Evolutionary conservation across 2,888 invertebrate genomes (phyloP).

Genomic region (Aphidoletes aphidimyza): DNA sequence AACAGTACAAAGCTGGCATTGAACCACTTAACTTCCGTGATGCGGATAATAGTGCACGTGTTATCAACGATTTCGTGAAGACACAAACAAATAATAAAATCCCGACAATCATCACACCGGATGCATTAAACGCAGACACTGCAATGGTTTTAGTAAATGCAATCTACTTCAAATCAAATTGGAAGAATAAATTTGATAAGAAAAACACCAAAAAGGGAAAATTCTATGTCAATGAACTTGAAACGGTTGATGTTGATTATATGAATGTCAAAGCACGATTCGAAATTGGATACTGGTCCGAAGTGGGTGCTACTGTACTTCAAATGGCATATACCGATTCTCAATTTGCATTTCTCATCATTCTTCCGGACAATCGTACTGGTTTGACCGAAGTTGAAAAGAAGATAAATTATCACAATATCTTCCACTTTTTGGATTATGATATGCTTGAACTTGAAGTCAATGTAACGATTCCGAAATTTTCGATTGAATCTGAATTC

Average conservation of each 20-base stretch:
- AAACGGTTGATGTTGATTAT: conserved; percentile 72
- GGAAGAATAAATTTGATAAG: conserved; percentile 73
- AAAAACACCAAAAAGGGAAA: conserved; percentile 69
- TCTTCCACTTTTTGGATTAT: too few relatives aligned
- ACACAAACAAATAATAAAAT: conserved; percentile 80
- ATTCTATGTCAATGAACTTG: conserved; percentile 71
- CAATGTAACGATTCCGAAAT: conserved; percentile 75
- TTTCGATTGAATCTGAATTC: conserved; percentile 77
- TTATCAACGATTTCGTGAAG: conserved; percentile 80
- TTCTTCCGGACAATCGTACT: conserved; percentile 74
- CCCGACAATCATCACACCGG: conserved; percentile 73
- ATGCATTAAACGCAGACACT: conserved; percentile 68
- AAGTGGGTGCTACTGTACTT: conserved; percentile 69
- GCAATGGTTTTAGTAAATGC: conserved; percentile 79
- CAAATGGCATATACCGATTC: conserved; percentile 75
- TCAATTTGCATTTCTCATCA: conserved; percentile 75
- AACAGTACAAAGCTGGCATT: conserved; percentile 73
- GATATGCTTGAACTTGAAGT: conserved; percentile 69
- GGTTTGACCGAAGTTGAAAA: conserved; percentile 72
- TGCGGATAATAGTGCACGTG: conserved; percentile 66
- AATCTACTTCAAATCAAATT: conserved; percentile 81
- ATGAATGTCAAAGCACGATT: conserved; percentile 70
- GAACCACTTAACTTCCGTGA: conserved; percentile 71
- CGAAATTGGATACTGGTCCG: conserved; percentile 64
- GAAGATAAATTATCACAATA: conserved; percentile 70